phyloP scores from a whole-genome alignment of 2,113 vertebrate species.

The Bos indicus region DNA sequence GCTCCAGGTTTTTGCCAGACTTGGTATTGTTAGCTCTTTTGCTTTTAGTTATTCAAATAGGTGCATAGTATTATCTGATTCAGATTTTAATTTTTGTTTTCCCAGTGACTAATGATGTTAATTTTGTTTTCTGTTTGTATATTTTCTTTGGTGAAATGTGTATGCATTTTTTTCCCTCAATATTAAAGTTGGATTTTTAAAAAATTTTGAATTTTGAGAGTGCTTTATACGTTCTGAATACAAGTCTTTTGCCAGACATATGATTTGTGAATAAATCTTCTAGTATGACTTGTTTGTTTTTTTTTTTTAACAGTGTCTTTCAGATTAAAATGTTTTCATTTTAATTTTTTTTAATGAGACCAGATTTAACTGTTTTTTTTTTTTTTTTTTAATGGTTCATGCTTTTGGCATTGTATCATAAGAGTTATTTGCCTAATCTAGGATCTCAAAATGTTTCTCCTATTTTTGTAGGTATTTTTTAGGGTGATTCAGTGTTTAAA shows the following conservation, averaged over 20 bases:
- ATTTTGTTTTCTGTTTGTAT: neutral
- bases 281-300: neutral
- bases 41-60: neutral
- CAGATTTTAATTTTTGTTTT: neutral
- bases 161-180: neutral
- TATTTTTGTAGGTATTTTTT: neutral
- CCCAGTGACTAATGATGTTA: neutral
- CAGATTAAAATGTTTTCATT: neutral
- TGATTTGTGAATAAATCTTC: neutral
- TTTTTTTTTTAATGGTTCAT: neutral
- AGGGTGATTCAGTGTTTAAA: neutral
- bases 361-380: neutral
- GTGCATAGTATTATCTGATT: neutral
- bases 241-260: neutral
- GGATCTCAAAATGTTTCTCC: neutral
- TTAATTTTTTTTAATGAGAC: neutral
- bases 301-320: neutral
- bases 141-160: neutral
- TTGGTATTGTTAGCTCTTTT: neutral
- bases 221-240: neutral
- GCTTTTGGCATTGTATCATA: neutral
- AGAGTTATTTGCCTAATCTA: neutral
- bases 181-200: neutral
- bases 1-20: neutral
- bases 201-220: neutral